Conservation (phyloP, 37 sponge, comb jelly and placozoan genomes). For the Chondrosia reniformis region DNA sequence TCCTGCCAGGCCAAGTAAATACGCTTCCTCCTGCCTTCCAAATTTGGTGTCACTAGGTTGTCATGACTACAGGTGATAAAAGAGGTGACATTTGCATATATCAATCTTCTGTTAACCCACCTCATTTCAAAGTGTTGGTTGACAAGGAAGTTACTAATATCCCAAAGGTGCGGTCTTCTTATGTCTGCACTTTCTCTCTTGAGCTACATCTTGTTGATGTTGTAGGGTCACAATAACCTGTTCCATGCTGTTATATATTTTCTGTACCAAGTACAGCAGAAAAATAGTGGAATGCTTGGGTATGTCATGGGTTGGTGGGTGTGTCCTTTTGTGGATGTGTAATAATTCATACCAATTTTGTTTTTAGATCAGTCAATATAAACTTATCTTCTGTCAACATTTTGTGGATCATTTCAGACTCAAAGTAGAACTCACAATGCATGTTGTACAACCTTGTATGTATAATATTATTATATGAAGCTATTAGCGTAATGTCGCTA, state of each 20-base stretch:
- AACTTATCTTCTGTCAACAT: conserved; percentile 73
- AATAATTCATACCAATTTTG: background rate
- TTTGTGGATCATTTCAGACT: conserved; percentile 57
- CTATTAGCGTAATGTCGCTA: too few species aligned
- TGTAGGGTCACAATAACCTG: conserved; percentile 82
- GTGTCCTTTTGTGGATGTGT: background rate
- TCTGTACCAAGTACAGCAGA: conserved; percentile 60
- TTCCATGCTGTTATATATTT: conserved; percentile 78
- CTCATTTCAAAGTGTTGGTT: conserved; percentile 74
- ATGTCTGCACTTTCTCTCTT: background rate
- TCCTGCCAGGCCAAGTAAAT: conserved; percentile 68
- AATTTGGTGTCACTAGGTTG: background rate
- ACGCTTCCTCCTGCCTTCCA: background rate
- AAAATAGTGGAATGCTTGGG: conserved; percentile 82
- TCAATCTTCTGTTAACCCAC: conserved; percentile 68
- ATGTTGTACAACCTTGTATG: too few species aligned
- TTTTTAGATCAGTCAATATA: conserved; percentile 59
- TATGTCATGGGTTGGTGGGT: conserved; percentile 17
- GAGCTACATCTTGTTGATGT: background rate
- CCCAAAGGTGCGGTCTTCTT: conserved; percentile 39
- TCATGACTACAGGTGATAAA: conserved; percentile 32
- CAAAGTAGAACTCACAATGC: too few species aligned
- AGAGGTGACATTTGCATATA: conserved; percentile 53
- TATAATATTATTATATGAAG: too few species aligned
- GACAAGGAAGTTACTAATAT: conserved; percentile 48